Base-by-base conservation (phyloP, 2,888 invertebrate species). In the Scaptomyza polygonia region DNA sequence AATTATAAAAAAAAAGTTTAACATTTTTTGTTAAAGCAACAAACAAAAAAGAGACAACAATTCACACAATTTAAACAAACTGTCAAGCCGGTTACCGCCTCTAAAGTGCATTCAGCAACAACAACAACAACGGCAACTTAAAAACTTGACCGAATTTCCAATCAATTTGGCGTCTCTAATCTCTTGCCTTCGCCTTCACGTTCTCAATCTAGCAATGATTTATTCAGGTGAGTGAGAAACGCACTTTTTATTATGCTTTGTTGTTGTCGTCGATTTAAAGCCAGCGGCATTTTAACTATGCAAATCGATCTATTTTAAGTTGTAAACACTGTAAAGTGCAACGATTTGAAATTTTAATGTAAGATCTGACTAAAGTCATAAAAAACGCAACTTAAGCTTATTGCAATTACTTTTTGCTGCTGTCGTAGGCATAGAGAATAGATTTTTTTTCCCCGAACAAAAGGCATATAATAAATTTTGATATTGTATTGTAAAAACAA, bases 111-210 rank as follows among this genome's bases (percentile, higher is more conserved):
- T 79, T 86, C 36, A 64, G 16, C 48, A 56, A 27, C 58, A 63
- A 47, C 40, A 51, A 25, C 42, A 27, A 30, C 44, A 48, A 34
- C 30, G 48, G 2, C n/a, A 34, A 34, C 34, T 45, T 57, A 58
- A 67, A 67, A 86, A 86, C 86, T 88, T 88, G 84, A 86, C 83
- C 86, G 84, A 72, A 78, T 86, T 84, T 76, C 53, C 64, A 74
- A 77, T 66, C 68, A 69, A 77, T 72, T 85, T 65, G 74, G 86
- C 65, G 57, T 57, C 64, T 79, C 68, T 74, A 77, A 82, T 80
- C 80, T 74, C 79, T 71, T 59, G 66, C 58, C 54, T 55, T 68
- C 63, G 48, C 66, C 51, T 75, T 67, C 68, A 49, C 68, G 58
- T 77, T 68, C 56, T 40, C 71, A 42, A 62, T 59, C 57, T 47